Conservation (phyloP, 37 sponge, comb jelly and placozoan genomes). For the Theonella swinhoei region DNA sequence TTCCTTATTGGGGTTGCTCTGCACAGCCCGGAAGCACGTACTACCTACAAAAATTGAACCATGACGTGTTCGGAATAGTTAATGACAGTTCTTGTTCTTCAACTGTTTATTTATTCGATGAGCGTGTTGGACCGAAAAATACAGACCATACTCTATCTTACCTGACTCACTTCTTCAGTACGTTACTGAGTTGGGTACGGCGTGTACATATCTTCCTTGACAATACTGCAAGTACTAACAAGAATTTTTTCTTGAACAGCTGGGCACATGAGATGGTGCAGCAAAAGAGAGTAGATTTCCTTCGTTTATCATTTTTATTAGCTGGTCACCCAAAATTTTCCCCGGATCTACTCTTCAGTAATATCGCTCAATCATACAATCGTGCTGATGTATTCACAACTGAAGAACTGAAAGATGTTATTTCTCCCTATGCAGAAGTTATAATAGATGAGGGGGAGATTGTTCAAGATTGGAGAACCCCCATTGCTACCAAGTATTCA, state of each 20-base stretch:
- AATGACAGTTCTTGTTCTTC: conserved; percentile 37
- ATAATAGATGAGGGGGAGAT: conserved; percentile 2
- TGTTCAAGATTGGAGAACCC: conserved; percentile 8
- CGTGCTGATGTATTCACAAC: conserved; percentile 24
- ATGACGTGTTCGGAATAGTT: too few species aligned
- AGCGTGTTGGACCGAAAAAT: too few species aligned
- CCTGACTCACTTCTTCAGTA: conserved; percentile 10
- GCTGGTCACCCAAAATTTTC: conserved; percentile 52
- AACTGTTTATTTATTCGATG: too few species aligned
- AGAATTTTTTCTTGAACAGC: conserved; percentile 10
- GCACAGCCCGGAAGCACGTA: conserved; percentile 45
- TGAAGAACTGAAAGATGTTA: not conserved
- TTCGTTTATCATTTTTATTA: conserved; percentile 34
- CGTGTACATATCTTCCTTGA: conserved; percentile 41
- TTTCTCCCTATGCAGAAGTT: conserved; percentile 4
- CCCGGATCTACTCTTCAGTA: conserved; percentile 22
- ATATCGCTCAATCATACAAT: conserved; percentile 6
- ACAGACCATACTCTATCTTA: conserved; percentile 47
- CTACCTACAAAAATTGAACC: conserved; percentile 39
- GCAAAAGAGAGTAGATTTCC: not conserved
- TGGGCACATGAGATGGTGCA: conserved; percentile 35
- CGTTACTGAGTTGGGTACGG: conserved; percentile 7
- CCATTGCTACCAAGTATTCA: not conserved
- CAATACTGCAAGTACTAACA: conserved; percentile 34
- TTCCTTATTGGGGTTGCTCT: conserved; percentile 52